Conservation (phyloP, 2,113 vertebrate species). For the Hippocampus guttulatus region DNA sequence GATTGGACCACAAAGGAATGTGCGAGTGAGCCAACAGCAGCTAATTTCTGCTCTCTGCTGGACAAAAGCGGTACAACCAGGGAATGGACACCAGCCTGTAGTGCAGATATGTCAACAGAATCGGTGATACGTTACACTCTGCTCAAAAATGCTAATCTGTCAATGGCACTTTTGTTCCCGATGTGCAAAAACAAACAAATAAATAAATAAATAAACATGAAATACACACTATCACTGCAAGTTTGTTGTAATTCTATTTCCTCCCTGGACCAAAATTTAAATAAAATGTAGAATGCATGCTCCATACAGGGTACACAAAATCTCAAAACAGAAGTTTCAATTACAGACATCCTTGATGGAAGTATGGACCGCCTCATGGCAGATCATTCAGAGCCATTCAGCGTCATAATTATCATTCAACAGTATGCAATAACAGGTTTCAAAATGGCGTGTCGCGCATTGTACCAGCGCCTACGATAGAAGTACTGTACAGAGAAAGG, state of each 20-base stretch:
- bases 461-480: slow-evolving; percentile 6
- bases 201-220: too few species aligned
- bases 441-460: slow-evolving; percentile 26
- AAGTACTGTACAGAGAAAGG: neutral
- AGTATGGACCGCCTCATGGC: slow-evolving; percentile 6
- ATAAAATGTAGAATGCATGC: neutral
- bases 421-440: slow-evolving; percentile 1
- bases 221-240: too few species aligned
- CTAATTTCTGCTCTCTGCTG: slow-evolving; percentile 63
- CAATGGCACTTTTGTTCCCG: neutral
- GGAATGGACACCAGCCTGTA: neutral
- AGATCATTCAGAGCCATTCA: neutral
- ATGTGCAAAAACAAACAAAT: too few species aligned
- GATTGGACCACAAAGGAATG: slow-evolving; percentile 63
- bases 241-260: too few species aligned
- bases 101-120: neutral
- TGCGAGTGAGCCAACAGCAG: slow-evolving; percentile 19
- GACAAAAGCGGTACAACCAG: slow-evolving; percentile 13
- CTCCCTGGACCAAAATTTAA: neutral
- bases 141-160: neutral
- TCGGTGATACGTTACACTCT: neutral
- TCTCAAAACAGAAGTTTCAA: neutral
- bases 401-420: neutral
- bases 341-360: slow-evolving; percentile 8
- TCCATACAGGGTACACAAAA: neutral